A percentile compares a stretch with the other conserved stretches of the same genome.
phyloP scores from a whole-genome alignment of 2,113 vertebrate genomes.

The Oceanites oceanicus region DNA sequence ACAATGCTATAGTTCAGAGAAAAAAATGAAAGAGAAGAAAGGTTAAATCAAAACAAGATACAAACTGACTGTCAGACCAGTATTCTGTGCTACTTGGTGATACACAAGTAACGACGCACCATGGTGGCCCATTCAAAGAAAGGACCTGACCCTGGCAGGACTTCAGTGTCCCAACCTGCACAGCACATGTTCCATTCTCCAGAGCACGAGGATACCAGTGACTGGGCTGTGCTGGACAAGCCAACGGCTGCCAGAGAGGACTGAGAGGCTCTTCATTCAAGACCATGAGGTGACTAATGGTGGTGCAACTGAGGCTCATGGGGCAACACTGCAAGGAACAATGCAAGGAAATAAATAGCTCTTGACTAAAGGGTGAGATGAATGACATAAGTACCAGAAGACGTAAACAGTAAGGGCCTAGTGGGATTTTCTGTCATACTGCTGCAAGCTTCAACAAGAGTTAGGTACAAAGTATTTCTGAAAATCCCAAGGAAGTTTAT shows the following conservation, averaged over 20 bases:
- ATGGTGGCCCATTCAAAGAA: neutral
- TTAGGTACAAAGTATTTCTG: neutral
- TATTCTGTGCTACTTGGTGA: neutral
- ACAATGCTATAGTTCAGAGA: neutral
- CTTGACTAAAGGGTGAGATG: neutral
- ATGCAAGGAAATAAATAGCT: neutral
- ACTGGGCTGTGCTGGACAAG: neutral
- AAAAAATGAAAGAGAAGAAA: neutral
- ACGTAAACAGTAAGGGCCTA: neutral
- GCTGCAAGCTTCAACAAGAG: neutral
- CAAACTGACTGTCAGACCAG: neutral
- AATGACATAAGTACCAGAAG: neutral
- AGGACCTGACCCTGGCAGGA: neutral
- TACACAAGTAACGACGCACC: neutral
- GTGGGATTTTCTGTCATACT: neutral
- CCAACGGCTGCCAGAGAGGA: neutral
- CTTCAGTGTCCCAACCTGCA: neutral
- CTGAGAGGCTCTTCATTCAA: neutral
- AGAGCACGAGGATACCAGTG: neutral
- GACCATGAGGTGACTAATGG: neutral
- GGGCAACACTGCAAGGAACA: neutral
- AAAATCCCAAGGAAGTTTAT: neutral
- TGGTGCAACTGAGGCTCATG: neutral
- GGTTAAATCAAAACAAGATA: neutral
- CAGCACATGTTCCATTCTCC: accelerated